Percentiles rank a stretch among this genome's conserved stretches.
These are phyloP conservation scores for Asarcornis scutulata DNA, from an alignment of 2,113 vertebrate genomes.

Conservation along the genomic window DNA sequence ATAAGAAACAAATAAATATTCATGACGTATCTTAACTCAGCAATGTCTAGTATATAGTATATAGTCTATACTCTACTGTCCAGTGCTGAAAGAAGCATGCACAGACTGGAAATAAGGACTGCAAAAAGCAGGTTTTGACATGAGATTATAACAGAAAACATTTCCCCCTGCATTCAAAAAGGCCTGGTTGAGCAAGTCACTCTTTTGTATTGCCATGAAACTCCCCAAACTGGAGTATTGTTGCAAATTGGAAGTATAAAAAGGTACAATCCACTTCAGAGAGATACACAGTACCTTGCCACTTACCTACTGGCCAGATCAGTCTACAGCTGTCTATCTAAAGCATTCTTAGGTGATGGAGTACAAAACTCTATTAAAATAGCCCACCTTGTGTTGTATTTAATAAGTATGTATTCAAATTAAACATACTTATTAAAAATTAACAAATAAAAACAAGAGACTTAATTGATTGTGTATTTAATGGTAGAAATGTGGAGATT, in stretches of 20 bases:
- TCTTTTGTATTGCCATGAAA: neutral
- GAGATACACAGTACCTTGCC: neutral
- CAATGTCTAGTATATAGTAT: no score
- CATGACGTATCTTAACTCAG: neutral
- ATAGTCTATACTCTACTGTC: no score
- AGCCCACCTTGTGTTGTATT: neutral
- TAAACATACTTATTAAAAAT: neutral
- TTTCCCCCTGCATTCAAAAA: neutral
- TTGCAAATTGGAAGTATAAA: neutral
- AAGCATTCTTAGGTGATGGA: neutral
- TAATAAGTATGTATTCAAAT: neutral
- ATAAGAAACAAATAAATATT: slow-evolving; percentile 10
- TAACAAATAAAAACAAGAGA: neutral
- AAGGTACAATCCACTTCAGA: neutral
- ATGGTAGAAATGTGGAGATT: neutral
- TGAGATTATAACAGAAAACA: neutral
- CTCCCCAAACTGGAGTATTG: neutral
- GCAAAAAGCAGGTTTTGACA: neutral
- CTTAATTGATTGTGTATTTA: neutral
- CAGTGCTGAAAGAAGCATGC: neutral
- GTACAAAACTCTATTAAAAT: neutral
- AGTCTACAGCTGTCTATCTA: neutral
- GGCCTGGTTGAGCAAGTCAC: neutral
- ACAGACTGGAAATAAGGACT: neutral
- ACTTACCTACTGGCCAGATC: neutral